Evolutionary conservation across 2,797 vertebrate genomes (phyloP).

Genomic region (Apodemus agrarius): DNA sequence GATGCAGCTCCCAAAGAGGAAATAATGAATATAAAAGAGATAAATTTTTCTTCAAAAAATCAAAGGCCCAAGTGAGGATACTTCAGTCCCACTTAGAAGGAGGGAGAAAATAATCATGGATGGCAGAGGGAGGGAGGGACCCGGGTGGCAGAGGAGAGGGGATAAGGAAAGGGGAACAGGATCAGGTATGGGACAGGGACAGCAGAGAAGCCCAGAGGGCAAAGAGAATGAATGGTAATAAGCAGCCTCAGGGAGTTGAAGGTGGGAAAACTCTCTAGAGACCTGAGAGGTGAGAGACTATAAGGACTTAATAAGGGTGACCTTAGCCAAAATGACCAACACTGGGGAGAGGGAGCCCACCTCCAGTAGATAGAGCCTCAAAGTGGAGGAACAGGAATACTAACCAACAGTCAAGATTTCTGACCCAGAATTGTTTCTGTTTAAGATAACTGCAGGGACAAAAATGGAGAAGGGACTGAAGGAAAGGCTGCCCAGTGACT

Average conservation of each 20-base stretch:
- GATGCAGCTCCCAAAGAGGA: not conserved
- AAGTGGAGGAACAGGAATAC: not conserved
- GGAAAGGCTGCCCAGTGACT: not conserved
- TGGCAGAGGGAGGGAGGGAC: not conserved
- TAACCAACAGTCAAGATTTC: not conserved
- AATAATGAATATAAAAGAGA: not conserved
- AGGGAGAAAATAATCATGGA: not conserved
- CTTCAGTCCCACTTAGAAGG: not conserved
- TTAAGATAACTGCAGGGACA: not conserved
- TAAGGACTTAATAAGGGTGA: not conserved
- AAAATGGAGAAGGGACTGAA: not conserved
- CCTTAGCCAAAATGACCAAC: not conserved
- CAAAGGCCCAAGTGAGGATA: too few species aligned
- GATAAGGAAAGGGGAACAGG: not conserved
- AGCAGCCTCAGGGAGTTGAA: not conserved
- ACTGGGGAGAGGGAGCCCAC: not conserved
- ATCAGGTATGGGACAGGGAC: not conserved
- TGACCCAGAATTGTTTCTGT: not conserved
- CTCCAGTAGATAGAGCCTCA: not conserved
- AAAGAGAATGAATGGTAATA: not conserved
- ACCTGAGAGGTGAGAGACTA: not conserved
- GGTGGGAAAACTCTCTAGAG: not conserved
- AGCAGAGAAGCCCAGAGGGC: not conserved
- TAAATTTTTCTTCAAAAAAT: not conserved
- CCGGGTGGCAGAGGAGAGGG: not conserved